A percentile compares a stretch with the other conserved stretches of the same genome.
Evolutionary conservation across 2,888 invertebrate species (phyloP).

Genomic region (Chloroclysta siterata): DNA sequence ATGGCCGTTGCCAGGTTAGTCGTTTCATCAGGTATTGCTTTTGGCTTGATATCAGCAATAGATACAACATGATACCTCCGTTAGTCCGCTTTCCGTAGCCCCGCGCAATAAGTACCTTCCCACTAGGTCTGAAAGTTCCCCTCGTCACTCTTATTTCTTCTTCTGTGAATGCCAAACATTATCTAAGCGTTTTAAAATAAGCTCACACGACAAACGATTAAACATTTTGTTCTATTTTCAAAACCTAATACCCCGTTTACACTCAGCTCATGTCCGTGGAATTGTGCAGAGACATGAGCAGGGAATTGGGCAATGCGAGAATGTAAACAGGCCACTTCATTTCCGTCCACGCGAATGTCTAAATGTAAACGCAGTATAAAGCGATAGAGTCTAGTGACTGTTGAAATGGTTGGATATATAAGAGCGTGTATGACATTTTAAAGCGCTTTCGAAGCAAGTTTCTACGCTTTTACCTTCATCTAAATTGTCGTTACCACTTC

Average conservation of each 20-base stretch:
- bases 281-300: too few relatives aligned
- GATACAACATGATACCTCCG: slow-evolving; percentile 11
- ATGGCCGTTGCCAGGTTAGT: neutral
- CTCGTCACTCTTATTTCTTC: slow-evolving; percentile 74
- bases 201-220: slow-evolving; percentile 16
- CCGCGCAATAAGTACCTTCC: slow-evolving; percentile 73
- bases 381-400: neutral
- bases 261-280: too few relatives aligned
- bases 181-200: slow-evolving; percentile 39
- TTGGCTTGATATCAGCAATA: neutral
- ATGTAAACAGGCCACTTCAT: too few relatives aligned
- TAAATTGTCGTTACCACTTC: slow-evolving; percentile 64
- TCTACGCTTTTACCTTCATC: slow-evolving; percentile 68
- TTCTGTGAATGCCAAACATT: slow-evolving; percentile 66
- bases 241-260: too few relatives aligned
- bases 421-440: slow-evolving; percentile 9
- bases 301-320: too few relatives aligned
- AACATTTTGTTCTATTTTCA: neutral
- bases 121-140: slow-evolving; percentile 70
- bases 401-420: neutral
- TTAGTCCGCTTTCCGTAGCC: slow-evolving; percentile 66
- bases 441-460: slow-evolving; percentile 13
- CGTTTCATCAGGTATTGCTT: neutral
- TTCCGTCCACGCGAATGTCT: too few relatives aligned
- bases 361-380: too few relatives aligned